These are phyloP conservation scores for Oreochromis niloticus DNA, from an alignment of 2,113 vertebrate genomes.

Conservation along the genomic window DNA sequence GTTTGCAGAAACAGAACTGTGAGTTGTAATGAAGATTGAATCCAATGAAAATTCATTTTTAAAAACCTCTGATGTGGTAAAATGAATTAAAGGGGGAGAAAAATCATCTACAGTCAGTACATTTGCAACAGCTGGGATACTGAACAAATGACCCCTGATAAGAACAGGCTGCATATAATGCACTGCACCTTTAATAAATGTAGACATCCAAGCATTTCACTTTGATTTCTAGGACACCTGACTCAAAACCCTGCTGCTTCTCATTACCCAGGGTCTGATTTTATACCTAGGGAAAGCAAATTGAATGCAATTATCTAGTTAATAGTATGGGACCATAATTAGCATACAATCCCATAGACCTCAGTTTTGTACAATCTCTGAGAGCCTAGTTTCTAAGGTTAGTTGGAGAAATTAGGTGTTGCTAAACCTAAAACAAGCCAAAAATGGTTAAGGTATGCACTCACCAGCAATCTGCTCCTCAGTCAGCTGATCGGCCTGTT, in stretches of 20 bases:
- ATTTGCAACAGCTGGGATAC: neutral
- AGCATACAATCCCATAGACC: neutral
- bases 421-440: neutral
- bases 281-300: neutral
- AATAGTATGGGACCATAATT: neutral
- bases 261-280: neutral
- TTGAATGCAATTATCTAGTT: neutral
- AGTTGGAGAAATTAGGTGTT: neutral
- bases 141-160: neutral
- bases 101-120: neutral
- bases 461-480: conserved; percentile 90
- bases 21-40: neutral
- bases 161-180: neutral
- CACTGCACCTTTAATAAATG: neutral
- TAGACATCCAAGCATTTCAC: neutral
- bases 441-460: conserved; percentile 23
- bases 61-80: neutral
- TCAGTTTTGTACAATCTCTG: neutral
- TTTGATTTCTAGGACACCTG: neutral
- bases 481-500: conserved; percentile 87
- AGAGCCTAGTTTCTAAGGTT: neutral
- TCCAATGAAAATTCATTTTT: neutral
- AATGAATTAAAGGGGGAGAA: neutral
- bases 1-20: neutral
- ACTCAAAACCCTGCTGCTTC: neutral